Percentiles rank a stretch among this genome's conserved stretches.
These are phyloP conservation scores for Caretta caretta DNA, from an alignment of 2,113 vertebrate species.

Conservation along the genomic window DNA sequence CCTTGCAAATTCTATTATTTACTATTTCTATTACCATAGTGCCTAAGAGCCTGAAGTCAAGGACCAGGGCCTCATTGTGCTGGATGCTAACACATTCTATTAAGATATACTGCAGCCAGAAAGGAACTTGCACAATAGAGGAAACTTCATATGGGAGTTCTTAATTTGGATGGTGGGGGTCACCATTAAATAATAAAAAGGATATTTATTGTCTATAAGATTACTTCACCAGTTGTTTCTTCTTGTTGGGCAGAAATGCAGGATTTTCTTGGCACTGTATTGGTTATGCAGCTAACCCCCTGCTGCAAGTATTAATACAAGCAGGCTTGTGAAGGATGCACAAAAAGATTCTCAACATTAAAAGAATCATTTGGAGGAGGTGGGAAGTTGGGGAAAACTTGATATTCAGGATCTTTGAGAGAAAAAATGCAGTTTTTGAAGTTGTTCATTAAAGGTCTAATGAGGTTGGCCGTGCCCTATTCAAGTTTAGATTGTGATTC, in stretches of 20 bases:
- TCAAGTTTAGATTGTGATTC: slow-evolving; percentile 35
- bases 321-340: slow-evolving; percentile 15
- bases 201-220: not conserved
- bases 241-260: not conserved
- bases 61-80: not conserved
- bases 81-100: not conserved
- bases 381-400: not conserved
- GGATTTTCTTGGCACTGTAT: not conserved
- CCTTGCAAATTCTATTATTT: not conserved
- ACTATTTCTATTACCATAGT: not conserved
- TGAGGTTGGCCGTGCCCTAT: slow-evolving; percentile 1
- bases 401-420: not conserved
- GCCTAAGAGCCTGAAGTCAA: not conserved
- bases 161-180: not conserved
- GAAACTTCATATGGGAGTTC: not conserved
- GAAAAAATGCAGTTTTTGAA: not conserved
- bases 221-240: not conserved
- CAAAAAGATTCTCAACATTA: not conserved
- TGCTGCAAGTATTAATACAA: slow-evolving; percentile 15
- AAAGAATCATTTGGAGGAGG: not conserved
- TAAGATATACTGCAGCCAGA: not conserved
- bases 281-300: not conserved
- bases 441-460: not conserved
- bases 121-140: not conserved
- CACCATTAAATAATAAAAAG: not conserved